Percentiles rank a stretch among this genome's conserved stretches.
Evolutionary conservation across 2,888 invertebrate species (phyloP).

Genomic region (Watsonalla cultraria): DNA sequence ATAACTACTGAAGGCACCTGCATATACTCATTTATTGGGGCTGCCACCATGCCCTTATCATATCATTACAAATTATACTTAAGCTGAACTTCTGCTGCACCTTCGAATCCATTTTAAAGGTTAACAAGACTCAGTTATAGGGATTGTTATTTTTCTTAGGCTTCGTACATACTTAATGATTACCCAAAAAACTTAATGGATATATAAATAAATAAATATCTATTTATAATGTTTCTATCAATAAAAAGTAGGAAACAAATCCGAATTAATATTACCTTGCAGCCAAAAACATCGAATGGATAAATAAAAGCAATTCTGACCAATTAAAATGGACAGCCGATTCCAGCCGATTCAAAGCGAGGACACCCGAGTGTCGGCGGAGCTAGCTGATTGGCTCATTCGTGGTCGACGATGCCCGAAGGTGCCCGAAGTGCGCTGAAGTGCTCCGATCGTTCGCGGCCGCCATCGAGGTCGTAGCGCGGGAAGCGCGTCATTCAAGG

Average conservation of each 20-base stretch:
- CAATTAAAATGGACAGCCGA: conserved; percentile 44
- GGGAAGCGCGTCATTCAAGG: conserved; percentile 73
- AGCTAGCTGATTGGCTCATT: conserved; percentile 7
- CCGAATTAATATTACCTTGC: background rate
- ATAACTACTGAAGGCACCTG: too few relatives aligned
- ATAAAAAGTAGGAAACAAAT: background rate
- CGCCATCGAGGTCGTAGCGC: conserved; percentile 67
- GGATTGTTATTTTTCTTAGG: too few relatives aligned
- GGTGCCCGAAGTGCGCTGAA: conserved; percentile 32
- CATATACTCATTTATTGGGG: too few relatives aligned
- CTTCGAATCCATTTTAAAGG: too few relatives aligned
- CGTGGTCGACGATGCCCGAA: conserved; percentile 32
- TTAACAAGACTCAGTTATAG: too few relatives aligned
- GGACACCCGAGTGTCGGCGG: conserved; percentile 32
- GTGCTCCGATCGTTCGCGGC: conserved; percentile 56
- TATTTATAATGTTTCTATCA: too few relatives aligned
- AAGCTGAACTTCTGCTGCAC: too few relatives aligned
- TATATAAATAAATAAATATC: too few relatives aligned
- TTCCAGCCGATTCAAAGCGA: conserved; percentile 35
- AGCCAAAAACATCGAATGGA: background rate
- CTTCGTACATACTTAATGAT: too few relatives aligned
- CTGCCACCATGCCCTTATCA: too few relatives aligned
- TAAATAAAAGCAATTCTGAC: conserved; percentile 42
- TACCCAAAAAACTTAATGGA: too few relatives aligned
- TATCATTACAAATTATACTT: too few relatives aligned